Evolutionary conservation across 2,797 vertebrate genomes (phyloP), one percentile per base, ranked within the genome.

Genomic region (Bufotes viridis): DNA sequence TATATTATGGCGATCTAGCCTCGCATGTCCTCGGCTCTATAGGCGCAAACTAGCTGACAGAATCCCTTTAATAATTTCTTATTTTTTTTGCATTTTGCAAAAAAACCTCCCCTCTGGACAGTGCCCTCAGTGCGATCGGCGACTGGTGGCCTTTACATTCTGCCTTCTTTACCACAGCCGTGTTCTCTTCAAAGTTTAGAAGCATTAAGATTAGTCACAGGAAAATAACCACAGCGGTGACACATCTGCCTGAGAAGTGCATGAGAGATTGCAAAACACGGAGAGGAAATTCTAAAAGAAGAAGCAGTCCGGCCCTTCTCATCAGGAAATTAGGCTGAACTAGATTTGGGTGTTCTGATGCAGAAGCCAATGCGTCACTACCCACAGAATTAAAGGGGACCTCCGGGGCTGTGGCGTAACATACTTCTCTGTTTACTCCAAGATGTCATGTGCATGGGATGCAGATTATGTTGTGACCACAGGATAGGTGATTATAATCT

Each of bases 171-270:
- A 75, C 20, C 22, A 7, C 5, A 75, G 14, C 72, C 42, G 12
- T 10, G 9, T 49, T 74, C 18, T 42, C 34, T 74, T 9, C 10
- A 20, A 42, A 75, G 18, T 75, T 75, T 22, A 75, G 72, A 22
- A 75, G 42, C n/a, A 53, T 22, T 75, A 75, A 75, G 49, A 75
- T 75, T 51, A 75, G 72, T 75, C 72, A 75, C 18, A 18, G 29
- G 72, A 75, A 75, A 75, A 75, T 75, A 53, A 42, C 72, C 42
- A 42, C 42, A 2, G 49, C 14, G 49, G 72, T 75, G 51, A 75
- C 72, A 51, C 72, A 51, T 51, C 72, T 75, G 49, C 72, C 42
- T 75, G 49, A 34, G 69, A 72, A 34, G 29, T 17, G 69, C 69
- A 42, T 18, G 29, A 53, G 42, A 51, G 72, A 75, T 75, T 75